These are phyloP conservation scores for Notoglanidium macrostoma DNA, from an alignment of 2,797 vertebrate species.

Conservation along the genomic window DNA sequence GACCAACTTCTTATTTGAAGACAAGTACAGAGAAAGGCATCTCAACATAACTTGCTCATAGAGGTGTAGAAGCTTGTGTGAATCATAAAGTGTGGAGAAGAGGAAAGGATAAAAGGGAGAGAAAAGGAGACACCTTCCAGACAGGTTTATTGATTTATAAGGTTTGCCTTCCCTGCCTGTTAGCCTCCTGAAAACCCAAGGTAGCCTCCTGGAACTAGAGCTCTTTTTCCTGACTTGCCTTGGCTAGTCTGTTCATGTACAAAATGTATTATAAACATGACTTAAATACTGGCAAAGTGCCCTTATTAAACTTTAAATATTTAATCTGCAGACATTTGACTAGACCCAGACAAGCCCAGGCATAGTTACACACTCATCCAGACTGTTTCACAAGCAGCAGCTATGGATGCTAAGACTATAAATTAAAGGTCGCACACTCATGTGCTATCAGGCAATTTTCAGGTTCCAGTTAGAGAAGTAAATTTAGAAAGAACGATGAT, in stretches of 20 bases:
- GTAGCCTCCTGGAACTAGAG: conserved; percentile 24
- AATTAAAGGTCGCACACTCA: not conserved
- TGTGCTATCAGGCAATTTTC: not conserved
- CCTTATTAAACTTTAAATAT: not conserved
- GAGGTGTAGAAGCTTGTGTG: conserved; percentile 14
- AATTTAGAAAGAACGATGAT: not conserved
- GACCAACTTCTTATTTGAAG: not conserved
- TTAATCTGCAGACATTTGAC: not conserved
- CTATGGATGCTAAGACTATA: not conserved
- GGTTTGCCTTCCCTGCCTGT: conserved; percentile 38
- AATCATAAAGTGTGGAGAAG: not conserved
- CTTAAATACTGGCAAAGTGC: not conserved
- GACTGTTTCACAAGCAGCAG: not conserved
- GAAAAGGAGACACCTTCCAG: conserved; percentile 29
- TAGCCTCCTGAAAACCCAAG: conserved; percentile 32
- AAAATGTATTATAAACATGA: not conserved
- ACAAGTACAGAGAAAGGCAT: not conserved
- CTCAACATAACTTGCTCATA: too few species aligned
- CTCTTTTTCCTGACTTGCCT: conserved; percentile 5
- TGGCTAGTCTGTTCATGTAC: conserved; percentile 15
- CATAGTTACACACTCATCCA: not conserved
- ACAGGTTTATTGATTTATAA: conserved; percentile 49
- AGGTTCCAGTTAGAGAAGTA: not conserved
- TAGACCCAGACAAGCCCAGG: not conserved
- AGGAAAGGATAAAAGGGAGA: not conserved